phyloP scores from a whole-genome alignment of 1,140 invertebrate genomes.

The Saxidomus purpurata region DNA sequence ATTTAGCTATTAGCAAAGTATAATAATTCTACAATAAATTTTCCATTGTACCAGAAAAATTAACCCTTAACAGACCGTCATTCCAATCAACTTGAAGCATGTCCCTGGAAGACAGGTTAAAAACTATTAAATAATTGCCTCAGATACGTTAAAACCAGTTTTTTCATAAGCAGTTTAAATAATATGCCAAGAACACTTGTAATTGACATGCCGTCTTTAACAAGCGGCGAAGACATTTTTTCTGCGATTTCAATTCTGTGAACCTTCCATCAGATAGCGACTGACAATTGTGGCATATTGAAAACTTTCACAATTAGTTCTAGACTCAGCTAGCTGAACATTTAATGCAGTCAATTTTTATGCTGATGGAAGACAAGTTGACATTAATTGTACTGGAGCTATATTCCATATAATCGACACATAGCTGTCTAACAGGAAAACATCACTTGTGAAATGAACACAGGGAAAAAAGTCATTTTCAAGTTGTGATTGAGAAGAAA shows the following conservation, averaged over 20 bases:
- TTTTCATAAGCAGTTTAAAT: not conserved
- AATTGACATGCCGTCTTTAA: slow-evolving; percentile 28
- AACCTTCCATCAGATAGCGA: slow-evolving; percentile 22
- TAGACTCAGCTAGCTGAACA: not conserved
- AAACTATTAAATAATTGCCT: not conserved
- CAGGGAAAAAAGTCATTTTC: not conserved
- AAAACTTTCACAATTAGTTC: slow-evolving; percentile 28
- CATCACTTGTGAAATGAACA: not conserved
- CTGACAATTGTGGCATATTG: slow-evolving; percentile 31
- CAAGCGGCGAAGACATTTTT: not conserved
- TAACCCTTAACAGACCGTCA: not conserved
- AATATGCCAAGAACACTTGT: slow-evolving; percentile 18
- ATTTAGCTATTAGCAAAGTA: not conserved
- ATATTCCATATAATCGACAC: not conserved
- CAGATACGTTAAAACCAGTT: not conserved
- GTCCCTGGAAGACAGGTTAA: not conserved
- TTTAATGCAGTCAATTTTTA: not conserved
- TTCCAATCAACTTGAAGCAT: not conserved
- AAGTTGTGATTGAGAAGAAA: not conserved
- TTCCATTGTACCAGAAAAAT: not conserved
- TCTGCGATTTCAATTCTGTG: slow-evolving; percentile 15
- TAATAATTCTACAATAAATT: not conserved
- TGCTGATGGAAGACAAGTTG: slow-evolving; percentile 32
- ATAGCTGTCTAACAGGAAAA: slow-evolving; percentile 10
- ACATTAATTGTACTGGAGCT: slow-evolving; percentile 24